phyloP scores from a whole-genome alignment of 2,113 vertebrate genomes.

The Thunnus maccoyii region DNA sequence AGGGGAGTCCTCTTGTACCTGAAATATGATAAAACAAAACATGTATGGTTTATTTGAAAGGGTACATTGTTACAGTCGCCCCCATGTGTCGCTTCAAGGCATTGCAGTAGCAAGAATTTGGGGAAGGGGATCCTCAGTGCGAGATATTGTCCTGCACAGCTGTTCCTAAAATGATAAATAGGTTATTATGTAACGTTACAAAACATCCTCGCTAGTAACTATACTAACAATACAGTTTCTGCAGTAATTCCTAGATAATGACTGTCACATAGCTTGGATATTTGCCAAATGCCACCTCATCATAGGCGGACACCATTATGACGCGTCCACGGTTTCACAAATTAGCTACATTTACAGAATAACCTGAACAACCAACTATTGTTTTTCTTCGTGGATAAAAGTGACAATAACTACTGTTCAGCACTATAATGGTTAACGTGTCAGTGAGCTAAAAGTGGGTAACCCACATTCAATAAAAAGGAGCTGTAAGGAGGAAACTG shows the following conservation, averaged over 20 bases:
- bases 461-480: neutral
- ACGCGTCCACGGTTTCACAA: neutral
- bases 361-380: neutral
- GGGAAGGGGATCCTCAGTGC: neutral
- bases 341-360: neutral
- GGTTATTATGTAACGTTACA: neutral
- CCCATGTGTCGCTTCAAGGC: conserved; percentile 7
- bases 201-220: neutral
- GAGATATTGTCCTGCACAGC: neutral
- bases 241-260: neutral
- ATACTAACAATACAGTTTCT: neutral
- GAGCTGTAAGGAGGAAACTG: neutral
- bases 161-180: neutral
- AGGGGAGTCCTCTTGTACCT: conserved; percentile 94
- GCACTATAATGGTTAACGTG: neutral
- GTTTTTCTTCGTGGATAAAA: neutral
- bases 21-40: neutral
- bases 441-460: neutral
- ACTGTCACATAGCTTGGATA: neutral
- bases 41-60: neutral
- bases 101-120: conserved; percentile 12
- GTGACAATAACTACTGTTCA: neutral
- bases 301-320: conserved; percentile 41
- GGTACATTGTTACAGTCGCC: conserved; percentile 12
- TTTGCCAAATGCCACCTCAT: conserved; percentile 75